Evolutionary conservation across 2,113 vertebrate genomes (phyloP).

Genomic region (Bufo bufo): DNA sequence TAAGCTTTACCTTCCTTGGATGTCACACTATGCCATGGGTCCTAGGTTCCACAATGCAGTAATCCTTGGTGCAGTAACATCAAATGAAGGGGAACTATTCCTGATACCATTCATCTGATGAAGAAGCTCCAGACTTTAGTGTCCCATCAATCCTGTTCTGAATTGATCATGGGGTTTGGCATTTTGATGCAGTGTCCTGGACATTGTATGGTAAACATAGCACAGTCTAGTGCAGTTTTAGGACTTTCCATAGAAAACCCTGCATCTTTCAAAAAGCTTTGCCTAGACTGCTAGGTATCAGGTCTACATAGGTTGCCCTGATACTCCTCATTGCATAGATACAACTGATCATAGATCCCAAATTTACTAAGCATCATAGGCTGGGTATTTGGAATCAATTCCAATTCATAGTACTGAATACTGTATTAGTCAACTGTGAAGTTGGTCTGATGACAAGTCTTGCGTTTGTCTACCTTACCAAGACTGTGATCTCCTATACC

Average conservation of each 20-base stretch:
- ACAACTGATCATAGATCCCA: neutral
- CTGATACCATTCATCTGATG: neutral
- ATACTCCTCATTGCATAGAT: neutral
- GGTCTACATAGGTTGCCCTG: neutral
- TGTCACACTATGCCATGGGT: neutral
- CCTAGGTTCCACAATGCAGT: conserved; percentile 1
- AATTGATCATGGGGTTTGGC: neutral
- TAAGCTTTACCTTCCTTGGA: neutral
- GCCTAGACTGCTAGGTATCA: neutral
- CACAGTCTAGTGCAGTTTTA: neutral
- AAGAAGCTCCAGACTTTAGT: neutral
- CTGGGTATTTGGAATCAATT: neutral
- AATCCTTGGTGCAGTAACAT: conserved; percentile 8
- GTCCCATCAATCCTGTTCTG: neutral
- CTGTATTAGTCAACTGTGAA: neutral
- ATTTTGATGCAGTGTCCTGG: neutral
- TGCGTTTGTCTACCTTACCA: neutral
- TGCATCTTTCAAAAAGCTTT: neutral
- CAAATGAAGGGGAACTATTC: neutral
- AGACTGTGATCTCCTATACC: neutral
- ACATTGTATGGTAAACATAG: neutral
- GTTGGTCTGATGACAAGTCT: neutral
- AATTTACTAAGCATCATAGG: neutral
- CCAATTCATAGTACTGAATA: neutral
- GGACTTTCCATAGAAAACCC: neutral